A percentile compares a stretch with the other conserved stretches of the same genome.
Conservation (phyloP, 2,888 invertebrate genomes). For the Enoplolaimus lenunculus region DNA sequence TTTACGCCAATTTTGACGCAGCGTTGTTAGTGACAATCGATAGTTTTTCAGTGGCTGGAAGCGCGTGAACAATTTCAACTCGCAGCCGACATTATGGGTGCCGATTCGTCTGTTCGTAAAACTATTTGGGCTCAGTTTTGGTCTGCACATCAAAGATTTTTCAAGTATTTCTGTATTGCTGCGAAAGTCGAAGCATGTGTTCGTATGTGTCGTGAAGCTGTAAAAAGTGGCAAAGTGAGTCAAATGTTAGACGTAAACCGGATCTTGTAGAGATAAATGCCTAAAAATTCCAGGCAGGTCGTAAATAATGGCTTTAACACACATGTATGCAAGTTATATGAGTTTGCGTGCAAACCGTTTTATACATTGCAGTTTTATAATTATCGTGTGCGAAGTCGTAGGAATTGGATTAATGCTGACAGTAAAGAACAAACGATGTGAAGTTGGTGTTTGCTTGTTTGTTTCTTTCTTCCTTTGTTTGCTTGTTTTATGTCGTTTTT, state of each 20-base stretch:
- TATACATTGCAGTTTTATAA: too few species aligned
- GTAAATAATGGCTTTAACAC: too few species aligned
- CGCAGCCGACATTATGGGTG: slow-evolving; percentile 80
- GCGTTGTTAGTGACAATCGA: slow-evolving; percentile 10
- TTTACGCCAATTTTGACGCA: slow-evolving; percentile 17
- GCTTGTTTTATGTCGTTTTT: not conserved
- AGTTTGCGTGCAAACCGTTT: too few species aligned
- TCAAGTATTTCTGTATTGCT: slow-evolving; percentile 96
- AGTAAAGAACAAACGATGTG: too few species aligned
- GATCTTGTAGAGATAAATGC: too few species aligned
- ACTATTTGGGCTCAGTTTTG: slow-evolving; percentile 99
- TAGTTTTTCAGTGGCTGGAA: slow-evolving; percentile 67
- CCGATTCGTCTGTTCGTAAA: slow-evolving; percentile 73
- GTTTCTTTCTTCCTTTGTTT: not conserved
- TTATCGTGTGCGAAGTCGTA: too few species aligned
- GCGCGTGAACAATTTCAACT: slow-evolving; percentile 90
- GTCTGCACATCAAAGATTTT: slow-evolving; percentile 96
- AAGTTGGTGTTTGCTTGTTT: too few species aligned
- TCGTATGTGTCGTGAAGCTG: slow-evolving; percentile 48
- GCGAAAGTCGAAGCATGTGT: slow-evolving; percentile 63
- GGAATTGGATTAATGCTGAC: too few species aligned
- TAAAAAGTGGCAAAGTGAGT: slow-evolving; percentile 45
- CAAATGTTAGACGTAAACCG: too few species aligned
- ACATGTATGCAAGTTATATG: too few species aligned
- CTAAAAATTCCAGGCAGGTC: too few species aligned